Percentiles rank a stretch among this genome's conserved stretches.
Conservation (phyloP, 2,113 vertebrate genomes). For the Engystomops pustulosus region DNA sequence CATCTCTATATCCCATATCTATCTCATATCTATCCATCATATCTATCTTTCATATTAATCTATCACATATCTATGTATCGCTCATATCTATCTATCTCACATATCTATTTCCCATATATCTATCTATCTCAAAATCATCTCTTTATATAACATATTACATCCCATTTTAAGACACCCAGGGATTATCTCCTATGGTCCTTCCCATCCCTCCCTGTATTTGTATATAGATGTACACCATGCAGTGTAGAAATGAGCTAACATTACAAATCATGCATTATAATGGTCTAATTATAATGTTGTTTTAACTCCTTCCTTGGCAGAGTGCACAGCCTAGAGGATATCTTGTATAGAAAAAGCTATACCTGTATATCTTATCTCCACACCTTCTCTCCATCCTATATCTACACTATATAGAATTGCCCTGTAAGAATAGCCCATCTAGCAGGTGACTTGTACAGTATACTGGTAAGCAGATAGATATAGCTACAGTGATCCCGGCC, state of each 20-base stretch:
- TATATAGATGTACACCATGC: not conserved
- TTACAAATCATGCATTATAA: not conserved
- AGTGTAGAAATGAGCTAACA: not conserved
- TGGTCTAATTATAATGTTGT: not conserved
- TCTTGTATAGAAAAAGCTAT: not conserved
- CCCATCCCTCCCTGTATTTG: not conserved
- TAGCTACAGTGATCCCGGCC: not conserved
- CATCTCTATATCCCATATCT: not conserved
- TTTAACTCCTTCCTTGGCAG: not conserved
- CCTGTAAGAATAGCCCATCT: not conserved
- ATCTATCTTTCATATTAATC: not conserved
- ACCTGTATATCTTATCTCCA: not conserved
- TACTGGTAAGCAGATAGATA: not conserved
- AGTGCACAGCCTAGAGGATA: not conserved
- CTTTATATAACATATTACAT: not conserved
- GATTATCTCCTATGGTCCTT: not conserved
- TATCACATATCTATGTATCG: not conserved
- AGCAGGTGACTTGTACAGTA: too few relatives aligned
- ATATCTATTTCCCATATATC: not conserved
- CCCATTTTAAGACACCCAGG: too few relatives aligned
- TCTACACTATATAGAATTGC: not conserved
- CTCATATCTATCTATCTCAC: constrained; percentile 5
- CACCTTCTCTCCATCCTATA: not conserved
- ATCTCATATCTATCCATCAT: constrained; percentile 9
- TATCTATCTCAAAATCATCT: constrained; percentile 3